These are phyloP conservation scores for Xylota segnis DNA, from an alignment of 2,888 invertebrate genomes.

Conservation along the genomic window DNA sequence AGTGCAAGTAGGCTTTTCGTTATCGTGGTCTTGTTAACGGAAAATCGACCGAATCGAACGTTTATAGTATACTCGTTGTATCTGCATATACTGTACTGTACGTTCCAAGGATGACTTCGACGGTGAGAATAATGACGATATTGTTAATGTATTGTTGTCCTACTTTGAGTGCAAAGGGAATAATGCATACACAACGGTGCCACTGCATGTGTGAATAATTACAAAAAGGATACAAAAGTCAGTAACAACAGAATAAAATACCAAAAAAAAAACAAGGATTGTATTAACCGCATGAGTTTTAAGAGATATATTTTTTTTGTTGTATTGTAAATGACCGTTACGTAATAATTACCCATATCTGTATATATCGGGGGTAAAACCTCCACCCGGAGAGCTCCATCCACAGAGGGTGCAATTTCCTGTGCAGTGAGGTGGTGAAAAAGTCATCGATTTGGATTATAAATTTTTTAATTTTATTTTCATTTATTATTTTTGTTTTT, in stretches of 20 bases:
- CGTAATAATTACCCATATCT: conserved; percentile 72
- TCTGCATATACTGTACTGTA: conserved; percentile 40
- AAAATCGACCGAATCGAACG: conserved; percentile 60
- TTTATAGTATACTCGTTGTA: conserved; percentile 34
- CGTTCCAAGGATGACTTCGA: conserved; percentile 66
- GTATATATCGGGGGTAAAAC: conserved; percentile 59
- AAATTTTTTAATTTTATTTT: conserved; percentile 51
- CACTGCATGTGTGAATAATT: conserved; percentile 66
- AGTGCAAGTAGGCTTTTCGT: conserved; percentile 24
- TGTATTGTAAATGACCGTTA: conserved; percentile 70
- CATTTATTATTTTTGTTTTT: conserved; percentile 19
- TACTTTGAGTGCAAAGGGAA: conserved; percentile 71
- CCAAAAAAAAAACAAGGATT: conserved; percentile 20
- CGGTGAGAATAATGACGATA: conserved; percentile 75
- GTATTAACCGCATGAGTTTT: conserved; percentile 50
- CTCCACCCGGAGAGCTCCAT: conserved; percentile 41
- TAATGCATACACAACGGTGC: conserved; percentile 58
- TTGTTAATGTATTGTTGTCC: conserved; percentile 75
- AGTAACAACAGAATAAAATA: conserved; percentile 41
- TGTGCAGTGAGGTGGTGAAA: conserved; percentile 66
- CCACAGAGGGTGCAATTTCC: conserved; percentile 66
- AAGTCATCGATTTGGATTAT: conserved; percentile 57
- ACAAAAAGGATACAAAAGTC: conserved; percentile 57
- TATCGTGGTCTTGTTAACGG: conserved; percentile 54
- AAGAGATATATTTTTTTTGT: conserved; percentile 27